Evolutionary conservation across 2,113 vertebrate species (phyloP), one percentile per base, ranked within the genome.

Genomic region (Barnardius zonarius): DNA sequence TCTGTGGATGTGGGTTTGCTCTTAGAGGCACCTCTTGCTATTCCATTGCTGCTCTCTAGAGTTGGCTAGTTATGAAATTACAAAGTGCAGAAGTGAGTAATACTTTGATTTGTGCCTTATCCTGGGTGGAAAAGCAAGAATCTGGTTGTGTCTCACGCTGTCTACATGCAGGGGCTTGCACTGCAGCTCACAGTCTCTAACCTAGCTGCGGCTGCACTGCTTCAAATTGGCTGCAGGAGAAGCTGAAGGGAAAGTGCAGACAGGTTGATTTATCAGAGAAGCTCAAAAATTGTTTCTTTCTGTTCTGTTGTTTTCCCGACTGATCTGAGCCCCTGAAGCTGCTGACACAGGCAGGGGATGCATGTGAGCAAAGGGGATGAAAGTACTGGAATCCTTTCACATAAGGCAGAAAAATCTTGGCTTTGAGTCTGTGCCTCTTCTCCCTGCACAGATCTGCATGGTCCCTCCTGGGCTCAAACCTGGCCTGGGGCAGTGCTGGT

Each of bases 271-370:
- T 67, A 46, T 74, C n/a, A 16, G 7, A 24, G 19, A 62, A 49
- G n/a, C 79, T 80, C 13, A 7, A 2, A 49, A 33, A 37, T 28
- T 18, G 28, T 82, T 76, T 35, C 8, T 49, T 39, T 54, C 22
- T 57, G 5, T 64, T 39, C 3, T 0, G 0, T n/a, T 73, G 30
- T 25, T 85, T 77, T 84, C 7, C 39, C 31, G 44, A 24, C 37
- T 2, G 4, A 2, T 59, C 28, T 35, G 33, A 91, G 72, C 20
- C 16, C 16, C 48, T 61, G 27, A 13, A 31, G 48, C 2, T 64
- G 30, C 79, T 72, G n/a, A 19, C 18, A 16, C n/a, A 55, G 55
- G 24, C 35, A 86, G 55, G 23, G 70, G 18, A 86, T 67, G 51
- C 35, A 11, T 1, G 28, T 51, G 48, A 68, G 33, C 28, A 72